phyloP scores from a whole-genome alignment of 2,888 invertebrate genomes.

The Neoascia interrupta region DNA sequence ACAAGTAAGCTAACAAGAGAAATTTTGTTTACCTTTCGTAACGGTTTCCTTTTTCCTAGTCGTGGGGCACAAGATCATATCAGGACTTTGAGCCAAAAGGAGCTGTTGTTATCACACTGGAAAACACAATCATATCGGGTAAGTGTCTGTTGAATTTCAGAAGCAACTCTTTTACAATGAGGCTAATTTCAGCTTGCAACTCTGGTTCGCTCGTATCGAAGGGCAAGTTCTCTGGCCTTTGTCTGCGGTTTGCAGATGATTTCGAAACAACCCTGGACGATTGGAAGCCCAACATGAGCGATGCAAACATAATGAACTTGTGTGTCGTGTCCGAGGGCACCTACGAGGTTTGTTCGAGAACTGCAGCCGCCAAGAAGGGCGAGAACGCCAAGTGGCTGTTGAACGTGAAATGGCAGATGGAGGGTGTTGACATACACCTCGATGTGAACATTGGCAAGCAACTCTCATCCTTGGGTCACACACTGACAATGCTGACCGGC shows the following conservation, averaged over 20 bases:
- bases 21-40: background rate
- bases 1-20: slow-evolving; percentile 79
- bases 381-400: slow-evolving; percentile 99
- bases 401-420: slow-evolving; percentile 99
- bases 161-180: background rate
- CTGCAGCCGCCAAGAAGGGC: slow-evolving; percentile 90
- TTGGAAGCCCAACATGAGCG: slow-evolving; percentile 95
- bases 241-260: slow-evolving; percentile 97
- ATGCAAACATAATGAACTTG: slow-evolving; percentile 90
- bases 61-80: slow-evolving; percentile 84
- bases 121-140: slow-evolving; percentile 92
- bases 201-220: slow-evolving; percentile 97
- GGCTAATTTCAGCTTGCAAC: slow-evolving; percentile 86
- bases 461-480: slow-evolving; percentile 95
- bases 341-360: slow-evolving; percentile 92
- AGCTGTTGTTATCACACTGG: slow-evolving; percentile 96
- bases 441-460: slow-evolving; percentile 98
- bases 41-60: slow-evolving; percentile 76
- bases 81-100: slow-evolving; percentile 90
- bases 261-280: slow-evolving; percentile 98
- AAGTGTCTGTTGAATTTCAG: slow-evolving; percentile 43
- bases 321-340: slow-evolving; percentile 99
- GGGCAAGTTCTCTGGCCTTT: slow-evolving; percentile 93
- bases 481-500: slow-evolving; percentile 96
- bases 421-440: slow-evolving; percentile 97